Conservation (phyloP, 2,113 vertebrate genomes). For the Ammodytes dubius region DNA sequence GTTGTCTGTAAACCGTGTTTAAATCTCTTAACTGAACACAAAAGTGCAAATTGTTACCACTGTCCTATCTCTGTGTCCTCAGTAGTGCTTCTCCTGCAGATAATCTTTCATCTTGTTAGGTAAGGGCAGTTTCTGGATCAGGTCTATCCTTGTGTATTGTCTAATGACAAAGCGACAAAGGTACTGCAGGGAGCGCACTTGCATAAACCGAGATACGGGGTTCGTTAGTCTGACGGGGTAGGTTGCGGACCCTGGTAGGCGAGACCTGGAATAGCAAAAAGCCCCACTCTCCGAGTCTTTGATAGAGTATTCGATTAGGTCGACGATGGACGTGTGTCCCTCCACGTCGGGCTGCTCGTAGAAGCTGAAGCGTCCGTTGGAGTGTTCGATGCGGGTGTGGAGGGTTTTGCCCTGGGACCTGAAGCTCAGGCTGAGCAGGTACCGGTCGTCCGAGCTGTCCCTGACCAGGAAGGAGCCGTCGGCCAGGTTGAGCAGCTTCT, state of each 20-base stretch:
- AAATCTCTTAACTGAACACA: slow-evolving; percentile 89
- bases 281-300: slow-evolving; percentile 98
- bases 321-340: slow-evolving; percentile 97
- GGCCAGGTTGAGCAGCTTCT: slow-evolving; percentile 93
- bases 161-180: slow-evolving; percentile 98
- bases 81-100: slow-evolving; percentile 99
- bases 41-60: slow-evolving; percentile 94
- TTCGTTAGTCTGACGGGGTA: slow-evolving; percentile 97
- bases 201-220: slow-evolving; percentile 98
- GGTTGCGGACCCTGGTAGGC: slow-evolving; percentile 96
- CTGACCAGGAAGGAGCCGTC: slow-evolving; percentile 97
- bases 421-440: slow-evolving; percentile 98
- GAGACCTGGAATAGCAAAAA: slow-evolving; percentile 97
- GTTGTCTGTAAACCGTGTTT: slow-evolving; percentile 94
- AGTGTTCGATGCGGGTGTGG: slow-evolving; percentile 98
- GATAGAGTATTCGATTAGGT: slow-evolving; percentile 97
- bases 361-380: slow-evolving; percentile 98
- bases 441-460: slow-evolving; percentile 97
- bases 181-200: slow-evolving; percentile 98
- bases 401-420: slow-evolving; percentile 97
- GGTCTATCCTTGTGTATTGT: slow-evolving; percentile 98
- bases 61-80: slow-evolving; percentile 85
- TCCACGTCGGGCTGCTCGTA: slow-evolving; percentile 98
- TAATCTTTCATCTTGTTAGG: slow-evolving; percentile 99
- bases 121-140: slow-evolving; percentile 99